phyloP scores from a whole-genome alignment of 2,797 vertebrate species.

The Acridotheres tristis region DNA sequence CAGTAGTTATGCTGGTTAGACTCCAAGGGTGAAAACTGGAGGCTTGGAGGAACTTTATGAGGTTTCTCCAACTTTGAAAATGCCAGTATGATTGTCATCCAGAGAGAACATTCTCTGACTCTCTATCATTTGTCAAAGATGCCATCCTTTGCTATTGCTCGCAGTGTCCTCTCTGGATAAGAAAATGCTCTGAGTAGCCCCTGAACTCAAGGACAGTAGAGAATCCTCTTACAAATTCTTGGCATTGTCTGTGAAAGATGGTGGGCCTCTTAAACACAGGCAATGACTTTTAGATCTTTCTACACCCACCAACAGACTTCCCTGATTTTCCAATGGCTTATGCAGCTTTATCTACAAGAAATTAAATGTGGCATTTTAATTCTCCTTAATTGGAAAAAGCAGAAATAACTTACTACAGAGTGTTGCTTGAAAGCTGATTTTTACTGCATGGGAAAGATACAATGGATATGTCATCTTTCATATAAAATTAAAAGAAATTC shows the following conservation, averaged over 20 bases:
- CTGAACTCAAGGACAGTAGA: not conserved
- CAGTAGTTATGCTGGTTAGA: not conserved
- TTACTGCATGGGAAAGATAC: not conserved
- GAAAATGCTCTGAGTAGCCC: not conserved
- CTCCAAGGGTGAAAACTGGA: not conserved
- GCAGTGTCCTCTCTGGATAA: not conserved
- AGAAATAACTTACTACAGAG: not conserved
- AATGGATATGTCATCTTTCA: not conserved
- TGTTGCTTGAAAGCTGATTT: not conserved
- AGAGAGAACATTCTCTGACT: not conserved
- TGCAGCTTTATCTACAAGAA: not conserved
- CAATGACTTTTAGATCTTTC: not conserved
- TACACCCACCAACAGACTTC: not conserved
- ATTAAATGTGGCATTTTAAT: not conserved
- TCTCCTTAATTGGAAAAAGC: not conserved
- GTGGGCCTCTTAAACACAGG: not conserved
- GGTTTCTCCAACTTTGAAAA: not conserved
- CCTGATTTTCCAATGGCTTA: not conserved
- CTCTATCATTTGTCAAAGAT: not conserved
- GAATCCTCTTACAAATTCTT: not conserved
- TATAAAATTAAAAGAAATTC: not conserved
- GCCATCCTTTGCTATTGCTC: not conserved
- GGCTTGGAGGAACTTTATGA: not conserved
- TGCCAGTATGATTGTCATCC: not conserved
- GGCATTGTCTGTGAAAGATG: not conserved